Evolutionary conservation across 2,797 vertebrate genomes (phyloP).

Genomic region (Chelon auratus): DNA sequence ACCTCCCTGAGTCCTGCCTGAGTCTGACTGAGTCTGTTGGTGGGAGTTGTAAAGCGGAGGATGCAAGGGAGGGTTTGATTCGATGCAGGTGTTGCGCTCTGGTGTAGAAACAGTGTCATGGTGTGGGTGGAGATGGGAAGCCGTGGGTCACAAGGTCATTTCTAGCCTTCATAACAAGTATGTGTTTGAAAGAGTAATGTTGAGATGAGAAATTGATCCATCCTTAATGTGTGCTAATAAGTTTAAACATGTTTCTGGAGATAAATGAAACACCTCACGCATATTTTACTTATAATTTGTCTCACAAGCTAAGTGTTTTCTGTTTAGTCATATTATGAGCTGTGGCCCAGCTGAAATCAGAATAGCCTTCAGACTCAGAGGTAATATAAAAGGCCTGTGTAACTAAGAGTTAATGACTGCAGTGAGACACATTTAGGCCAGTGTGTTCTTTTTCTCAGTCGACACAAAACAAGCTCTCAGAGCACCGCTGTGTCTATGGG

Average conservation of each 20-base stretch:
- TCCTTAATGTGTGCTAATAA: background rate
- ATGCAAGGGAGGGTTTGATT: constrained; percentile 69
- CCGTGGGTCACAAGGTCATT: constrained; percentile 29
- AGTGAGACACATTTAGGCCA: constrained; percentile 45
- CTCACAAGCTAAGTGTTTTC: constrained; percentile 29
- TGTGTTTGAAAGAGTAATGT: constrained; percentile 25
- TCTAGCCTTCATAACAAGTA: background rate
- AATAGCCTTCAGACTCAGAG: constrained; percentile 27
- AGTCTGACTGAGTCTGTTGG: constrained; percentile 62
- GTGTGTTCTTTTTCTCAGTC: constrained; percentile 51
- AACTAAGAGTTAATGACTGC: constrained; percentile 47
- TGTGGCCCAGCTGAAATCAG: constrained; percentile 30
- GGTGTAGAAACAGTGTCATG: constrained; percentile 52
- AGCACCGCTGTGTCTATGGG: constrained; percentile 45
- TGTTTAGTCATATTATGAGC: constrained; percentile 26
- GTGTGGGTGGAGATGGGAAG: constrained; percentile 56
- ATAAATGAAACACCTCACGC: constrained; percentile 31
- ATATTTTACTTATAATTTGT: constrained; percentile 21
- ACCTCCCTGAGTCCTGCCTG: constrained; percentile 50
- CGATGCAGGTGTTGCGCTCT: constrained; percentile 70
- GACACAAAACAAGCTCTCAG: constrained; percentile 43
- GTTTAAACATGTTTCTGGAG: constrained; percentile 6
- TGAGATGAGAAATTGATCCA: background rate
- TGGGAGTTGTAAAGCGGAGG: constrained; percentile 66
- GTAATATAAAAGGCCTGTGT: constrained; percentile 51